Conservation (phyloP, 2,113 vertebrate genomes). For the Todiramphus saurophagus region DNA sequence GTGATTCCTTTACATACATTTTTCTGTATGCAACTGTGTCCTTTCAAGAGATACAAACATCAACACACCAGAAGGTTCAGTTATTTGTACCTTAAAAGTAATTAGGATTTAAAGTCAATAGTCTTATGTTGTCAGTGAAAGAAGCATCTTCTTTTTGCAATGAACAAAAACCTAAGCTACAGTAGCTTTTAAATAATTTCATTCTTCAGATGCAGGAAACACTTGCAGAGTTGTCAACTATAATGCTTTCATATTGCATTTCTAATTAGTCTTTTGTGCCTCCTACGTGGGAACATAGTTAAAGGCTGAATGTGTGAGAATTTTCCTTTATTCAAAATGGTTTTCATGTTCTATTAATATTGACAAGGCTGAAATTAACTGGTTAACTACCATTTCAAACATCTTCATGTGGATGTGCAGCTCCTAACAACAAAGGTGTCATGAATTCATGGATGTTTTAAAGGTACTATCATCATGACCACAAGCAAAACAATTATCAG, state of each 20-base stretch:
- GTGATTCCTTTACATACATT: background rate
- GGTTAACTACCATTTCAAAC: background rate
- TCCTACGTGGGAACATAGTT: background rate
- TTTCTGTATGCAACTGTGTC: background rate
- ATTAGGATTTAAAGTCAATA: background rate
- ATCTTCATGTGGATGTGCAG: background rate
- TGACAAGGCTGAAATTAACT: background rate
- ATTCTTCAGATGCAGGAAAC: background rate
- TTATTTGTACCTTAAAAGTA: background rate
- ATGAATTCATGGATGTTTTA: background rate
- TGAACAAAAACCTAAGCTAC: background rate
- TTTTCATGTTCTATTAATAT: background rate
- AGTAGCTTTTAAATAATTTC: background rate
- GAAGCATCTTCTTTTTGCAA: background rate
- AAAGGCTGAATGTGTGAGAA: background rate
- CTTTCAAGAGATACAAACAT: background rate
- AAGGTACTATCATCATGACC: background rate
- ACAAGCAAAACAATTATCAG: background rate
- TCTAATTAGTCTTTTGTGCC: background rate
- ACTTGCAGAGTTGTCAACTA: background rate
- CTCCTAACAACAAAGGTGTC: background rate
- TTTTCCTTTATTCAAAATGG: background rate
- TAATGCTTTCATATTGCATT: background rate
- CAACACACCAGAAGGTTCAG: background rate
- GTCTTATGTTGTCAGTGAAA: background rate